Base-by-base conservation (phyloP, 35 echinoderm and acorn worm genomes). In the Lytechinus pictus region DNA sequence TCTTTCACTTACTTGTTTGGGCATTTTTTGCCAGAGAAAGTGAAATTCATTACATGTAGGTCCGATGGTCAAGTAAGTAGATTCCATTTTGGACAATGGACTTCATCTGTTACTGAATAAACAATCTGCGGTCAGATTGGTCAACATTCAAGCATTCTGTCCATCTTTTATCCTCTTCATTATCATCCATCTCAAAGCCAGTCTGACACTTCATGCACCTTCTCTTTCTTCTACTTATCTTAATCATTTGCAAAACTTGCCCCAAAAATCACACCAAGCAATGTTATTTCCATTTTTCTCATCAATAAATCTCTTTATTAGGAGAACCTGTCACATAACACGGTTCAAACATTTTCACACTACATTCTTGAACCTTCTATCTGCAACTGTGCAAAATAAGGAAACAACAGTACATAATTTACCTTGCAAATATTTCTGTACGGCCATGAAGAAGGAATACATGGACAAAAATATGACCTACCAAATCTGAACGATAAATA, bases 281-380 rank as follows among this genome's bases (percentile, higher is more conserved):
- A 79, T 79, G 16, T 79, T 24, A 79, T 7, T 24, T 79, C 66
- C 52, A 21, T 89, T 93, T 57, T 55, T 93, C 92, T 55, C 53
- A 55, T 54, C 55, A 33, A 93, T 93, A 93, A 93, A 93, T 33
- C 54, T 93, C 92, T 93, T 93, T 93, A 93, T 93, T 93, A 93
- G 54, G 92, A 57, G 92, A 93, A 93, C 92, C 92, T 53, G 55
- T 27, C 92, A 93, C 92, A 93, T 93, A 54, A 55, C 52, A 57
- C 12, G 88, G 88, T 52, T 90, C 88, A 90, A 90, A 90, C 52
- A 90, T 90, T 90, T 79, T 24, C 66, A 79, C 66, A 79, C 66
- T 79, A 79, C 66, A 79, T 79, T 24, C 21, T 79, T 79, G 66
- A 16, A 6, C 21, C 7, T 24, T 24, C 61, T 21, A 72, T 72